Evolutionary conservation across 1,140 invertebrate genomes (phyloP).

Genomic region (Cataglyphis hispanica): DNA sequence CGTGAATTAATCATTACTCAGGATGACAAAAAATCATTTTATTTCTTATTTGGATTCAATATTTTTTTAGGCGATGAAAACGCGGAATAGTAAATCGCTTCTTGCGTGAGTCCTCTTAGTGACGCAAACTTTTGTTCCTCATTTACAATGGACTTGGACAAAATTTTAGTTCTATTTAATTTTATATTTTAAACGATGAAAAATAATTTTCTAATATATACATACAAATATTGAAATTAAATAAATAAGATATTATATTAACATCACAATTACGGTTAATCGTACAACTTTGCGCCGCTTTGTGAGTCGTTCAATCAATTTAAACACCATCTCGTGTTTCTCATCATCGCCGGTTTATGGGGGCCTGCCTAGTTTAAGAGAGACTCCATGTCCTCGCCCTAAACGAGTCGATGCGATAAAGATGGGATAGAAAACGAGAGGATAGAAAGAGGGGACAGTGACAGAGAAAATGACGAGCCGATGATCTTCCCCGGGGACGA

Average conservation of each 20-base stretch:
- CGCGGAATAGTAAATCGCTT: not conserved
- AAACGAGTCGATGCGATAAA: slow-evolving; percentile 46
- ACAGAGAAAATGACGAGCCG: slow-evolving; percentile 72
- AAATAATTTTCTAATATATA: slow-evolving; percentile 9
- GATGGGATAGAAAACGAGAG: slow-evolving; percentile 31
- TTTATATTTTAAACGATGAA: not conserved
- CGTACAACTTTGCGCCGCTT: not conserved
- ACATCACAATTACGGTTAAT: not conserved
- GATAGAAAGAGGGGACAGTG: slow-evolving; percentile 12
- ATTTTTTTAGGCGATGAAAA: not conserved
- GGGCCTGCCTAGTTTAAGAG: slow-evolving; percentile 45
- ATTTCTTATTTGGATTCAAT: not conserved
- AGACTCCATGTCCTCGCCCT: slow-evolving; percentile 64
- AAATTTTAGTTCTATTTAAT: not conserved
- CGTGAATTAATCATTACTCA: slow-evolving; percentile 57
- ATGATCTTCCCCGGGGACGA: slow-evolving; percentile 78
- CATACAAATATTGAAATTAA: slow-evolving; percentile 10
- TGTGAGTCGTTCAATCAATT: slow-evolving; percentile 7
- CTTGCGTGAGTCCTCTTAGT: not conserved
- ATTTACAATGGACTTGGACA: not conserved
- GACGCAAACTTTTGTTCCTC: no score
- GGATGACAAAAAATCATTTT: not conserved
- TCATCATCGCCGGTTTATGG: slow-evolving; percentile 58
- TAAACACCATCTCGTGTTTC: slow-evolving; percentile 27
- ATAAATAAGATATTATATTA: not conserved